Evolutionary conservation across 2,113 vertebrate genomes (phyloP).

Genomic region (Progne subis): DNA sequence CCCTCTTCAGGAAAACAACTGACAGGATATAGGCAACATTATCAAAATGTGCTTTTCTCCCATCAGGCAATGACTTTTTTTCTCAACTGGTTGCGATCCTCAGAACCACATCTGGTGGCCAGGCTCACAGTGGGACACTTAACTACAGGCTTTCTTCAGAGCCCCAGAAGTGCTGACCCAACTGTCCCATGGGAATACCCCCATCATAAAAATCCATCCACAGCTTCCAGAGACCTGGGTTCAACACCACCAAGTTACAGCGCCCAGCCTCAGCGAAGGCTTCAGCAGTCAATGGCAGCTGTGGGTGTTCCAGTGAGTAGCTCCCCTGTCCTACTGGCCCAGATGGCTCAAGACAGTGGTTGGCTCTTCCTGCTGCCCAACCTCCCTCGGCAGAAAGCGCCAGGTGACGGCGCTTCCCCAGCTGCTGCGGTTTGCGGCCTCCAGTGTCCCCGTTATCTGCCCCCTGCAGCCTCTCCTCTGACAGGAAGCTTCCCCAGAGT

Average conservation of each 20-base stretch:
- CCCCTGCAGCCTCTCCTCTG: conserved; percentile 51
- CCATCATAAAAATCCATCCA: neutral
- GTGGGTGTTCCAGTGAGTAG: neutral
- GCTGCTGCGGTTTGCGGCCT: conserved; percentile 37
- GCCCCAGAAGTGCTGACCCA: neutral
- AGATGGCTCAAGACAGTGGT: neutral
- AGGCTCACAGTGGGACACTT: neutral
- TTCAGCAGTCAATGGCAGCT: neutral
- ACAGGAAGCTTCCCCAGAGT: conserved; percentile 79
- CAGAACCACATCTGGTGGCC: neutral
- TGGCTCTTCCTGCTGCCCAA: conserved; percentile 1
- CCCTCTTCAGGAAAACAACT: neutral
- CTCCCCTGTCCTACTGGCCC: neutral
- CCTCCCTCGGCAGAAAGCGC: neutral
- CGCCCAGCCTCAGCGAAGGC: neutral
- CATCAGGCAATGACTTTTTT: neutral
- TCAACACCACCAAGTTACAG: neutral
- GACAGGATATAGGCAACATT: neutral
- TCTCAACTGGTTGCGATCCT: neutral
- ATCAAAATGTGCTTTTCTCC: neutral
- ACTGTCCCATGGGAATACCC: neutral
- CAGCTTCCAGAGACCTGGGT: neutral
- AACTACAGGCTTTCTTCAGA: neutral
- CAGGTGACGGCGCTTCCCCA: neutral
- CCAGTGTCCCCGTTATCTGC: conserved; percentile 61